Conservation (phyloP, 2,113 vertebrate genomes). For the Mormoops blainvillei region DNA sequence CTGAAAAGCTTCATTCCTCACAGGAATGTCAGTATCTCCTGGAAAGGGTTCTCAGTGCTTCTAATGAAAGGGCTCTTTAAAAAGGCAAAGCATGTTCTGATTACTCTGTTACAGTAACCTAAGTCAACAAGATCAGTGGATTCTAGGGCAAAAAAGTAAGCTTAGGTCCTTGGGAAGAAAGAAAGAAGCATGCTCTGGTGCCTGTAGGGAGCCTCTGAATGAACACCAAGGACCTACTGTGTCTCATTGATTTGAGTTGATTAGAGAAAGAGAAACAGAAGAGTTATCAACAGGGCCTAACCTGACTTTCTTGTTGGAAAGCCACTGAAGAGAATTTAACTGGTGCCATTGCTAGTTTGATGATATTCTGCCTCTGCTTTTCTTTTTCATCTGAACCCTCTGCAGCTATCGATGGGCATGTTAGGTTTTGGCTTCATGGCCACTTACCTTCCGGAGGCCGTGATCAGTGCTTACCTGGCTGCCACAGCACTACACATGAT, state of each 20-base stretch:
- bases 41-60: background rate
- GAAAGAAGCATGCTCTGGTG: background rate
- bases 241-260: background rate
- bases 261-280: background rate
- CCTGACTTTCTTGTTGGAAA: background rate
- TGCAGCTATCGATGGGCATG: conserved; percentile 67
- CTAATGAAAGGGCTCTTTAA: background rate
- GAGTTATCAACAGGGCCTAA: background rate
- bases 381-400: background rate
- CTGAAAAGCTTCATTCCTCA: background rate
- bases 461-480: conserved; percentile 69
- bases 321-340: background rate
- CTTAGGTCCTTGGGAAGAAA: background rate
- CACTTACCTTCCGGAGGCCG: conserved; percentile 62
- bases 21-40: background rate
- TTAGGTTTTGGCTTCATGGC: conserved; percentile 72
- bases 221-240: background rate
- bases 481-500: conserved; percentile 66
- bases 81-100: background rate
- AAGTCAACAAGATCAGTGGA: background rate
- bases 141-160: background rate
- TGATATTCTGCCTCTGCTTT: background rate
- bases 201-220: background rate
- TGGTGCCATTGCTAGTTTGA: background rate
- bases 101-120: background rate